Percentiles rank a stretch among this genome's conserved stretches.
These are phyloP conservation scores for Anser brachyrhynchus DNA, from an alignment of 2,113 vertebrate species.

Conservation along the genomic window DNA sequence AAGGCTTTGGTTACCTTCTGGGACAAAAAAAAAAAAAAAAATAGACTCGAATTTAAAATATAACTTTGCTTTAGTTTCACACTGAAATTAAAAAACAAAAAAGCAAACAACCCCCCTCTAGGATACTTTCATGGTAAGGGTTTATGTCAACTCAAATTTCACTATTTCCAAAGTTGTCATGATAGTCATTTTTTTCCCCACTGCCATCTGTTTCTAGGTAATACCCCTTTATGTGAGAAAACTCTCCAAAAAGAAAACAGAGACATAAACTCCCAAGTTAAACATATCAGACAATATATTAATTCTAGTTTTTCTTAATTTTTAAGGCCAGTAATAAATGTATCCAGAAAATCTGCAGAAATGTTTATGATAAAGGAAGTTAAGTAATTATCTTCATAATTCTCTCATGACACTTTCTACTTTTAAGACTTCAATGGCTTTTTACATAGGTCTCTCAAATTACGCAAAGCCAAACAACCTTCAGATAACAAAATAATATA, in stretches of 20 bases:
- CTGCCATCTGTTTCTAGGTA: neutral
- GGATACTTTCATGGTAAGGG: neutral
- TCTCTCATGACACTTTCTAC: neutral
- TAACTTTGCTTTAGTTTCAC: neutral
- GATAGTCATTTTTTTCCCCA: neutral
- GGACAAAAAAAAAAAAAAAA: neutral
- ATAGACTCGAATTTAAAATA: neutral
- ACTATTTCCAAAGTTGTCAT: neutral
- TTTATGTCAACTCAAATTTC: neutral
- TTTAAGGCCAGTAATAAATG: neutral
- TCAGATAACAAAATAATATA: neutral
- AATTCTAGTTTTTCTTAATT: neutral
- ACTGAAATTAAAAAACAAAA: neutral
- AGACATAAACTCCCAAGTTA: neutral
- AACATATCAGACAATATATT: neutral
- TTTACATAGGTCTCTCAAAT: neutral
- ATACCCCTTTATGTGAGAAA: neutral
- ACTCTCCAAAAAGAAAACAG: neutral
- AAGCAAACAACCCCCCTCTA: accelerated
- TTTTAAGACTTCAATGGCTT: neutral
- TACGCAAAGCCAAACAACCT: neutral
- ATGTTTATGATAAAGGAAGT: neutral
- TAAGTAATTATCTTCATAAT: neutral
- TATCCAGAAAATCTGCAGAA: neutral
- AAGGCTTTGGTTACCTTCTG: neutral